Percentiles rank a stretch among this genome's conserved stretches.
Conservation (phyloP, 2,113 vertebrate genomes). For the Calyptomena viridis region DNA sequence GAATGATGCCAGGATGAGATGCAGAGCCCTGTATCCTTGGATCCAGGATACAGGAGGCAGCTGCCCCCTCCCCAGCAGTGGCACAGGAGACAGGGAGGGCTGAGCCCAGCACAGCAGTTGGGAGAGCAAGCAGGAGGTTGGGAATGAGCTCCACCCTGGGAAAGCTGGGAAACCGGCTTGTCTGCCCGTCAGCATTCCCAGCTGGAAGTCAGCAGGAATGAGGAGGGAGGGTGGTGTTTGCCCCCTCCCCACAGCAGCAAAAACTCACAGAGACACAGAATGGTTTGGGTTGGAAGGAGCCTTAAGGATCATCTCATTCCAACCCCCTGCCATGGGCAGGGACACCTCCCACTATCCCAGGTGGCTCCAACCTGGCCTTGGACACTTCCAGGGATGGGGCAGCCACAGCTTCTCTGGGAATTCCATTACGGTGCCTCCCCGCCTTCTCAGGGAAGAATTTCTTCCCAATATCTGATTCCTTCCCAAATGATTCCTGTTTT, state of each 20-base stretch:
- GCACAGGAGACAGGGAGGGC: not conserved
- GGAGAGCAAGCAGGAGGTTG: not conserved
- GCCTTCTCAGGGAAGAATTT: not conserved
- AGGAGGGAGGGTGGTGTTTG: not conserved
- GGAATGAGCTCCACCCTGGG: not conserved
- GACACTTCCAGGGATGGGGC: not conserved
- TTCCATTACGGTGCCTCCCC: not conserved
- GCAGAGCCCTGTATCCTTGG: fast-evolving
- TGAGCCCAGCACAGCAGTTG: not conserved
- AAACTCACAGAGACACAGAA: not conserved
- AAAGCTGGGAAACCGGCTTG: not conserved
- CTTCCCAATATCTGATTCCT: not conserved
- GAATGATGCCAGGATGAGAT: not conserved
- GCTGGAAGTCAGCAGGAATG: not conserved
- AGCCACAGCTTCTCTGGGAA: not conserved
- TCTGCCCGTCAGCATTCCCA: not conserved
- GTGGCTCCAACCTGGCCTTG: not conserved
- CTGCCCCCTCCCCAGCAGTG: not conserved
- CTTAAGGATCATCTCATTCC: not conserved
- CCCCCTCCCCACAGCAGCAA: not conserved
- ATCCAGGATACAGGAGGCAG: no score
- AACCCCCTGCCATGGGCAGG: not conserved
- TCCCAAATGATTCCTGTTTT: not conserved
- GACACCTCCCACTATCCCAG: not conserved
- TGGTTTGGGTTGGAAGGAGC: not conserved